Conservation (phyloP, 2,797 vertebrate genomes). For the Corythornis leucogaster region DNA sequence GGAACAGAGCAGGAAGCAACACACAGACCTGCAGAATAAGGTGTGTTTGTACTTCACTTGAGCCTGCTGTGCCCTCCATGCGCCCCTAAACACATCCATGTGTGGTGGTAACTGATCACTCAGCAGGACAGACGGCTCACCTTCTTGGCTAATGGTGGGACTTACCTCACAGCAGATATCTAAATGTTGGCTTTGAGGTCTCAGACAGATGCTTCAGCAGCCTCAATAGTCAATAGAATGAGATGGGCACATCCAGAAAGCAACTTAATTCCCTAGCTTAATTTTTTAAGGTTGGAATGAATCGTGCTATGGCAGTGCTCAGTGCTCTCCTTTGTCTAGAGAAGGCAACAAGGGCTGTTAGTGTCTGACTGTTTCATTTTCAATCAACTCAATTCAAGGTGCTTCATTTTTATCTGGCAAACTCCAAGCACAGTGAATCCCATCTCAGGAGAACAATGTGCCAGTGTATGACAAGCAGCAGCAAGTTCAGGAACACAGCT, state of each 20-base stretch:
- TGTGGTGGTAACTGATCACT: not conserved
- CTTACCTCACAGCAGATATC: not conserved
- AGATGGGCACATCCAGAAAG: not conserved
- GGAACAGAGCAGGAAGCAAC: not conserved
- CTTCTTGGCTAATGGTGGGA: not conserved
- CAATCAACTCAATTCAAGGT: not conserved
- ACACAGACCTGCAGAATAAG: not conserved
- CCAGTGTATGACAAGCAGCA: slow-evolving; percentile 25
- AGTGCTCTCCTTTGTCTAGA: not conserved
- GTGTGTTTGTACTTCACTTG: not conserved
- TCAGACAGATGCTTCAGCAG: not conserved
- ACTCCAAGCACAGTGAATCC: slow-evolving; percentile 23
- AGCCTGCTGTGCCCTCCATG: not conserved
- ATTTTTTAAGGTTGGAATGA: not conserved
- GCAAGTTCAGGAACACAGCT: slow-evolving; percentile 29
- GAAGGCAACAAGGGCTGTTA: not conserved
- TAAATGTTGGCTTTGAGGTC: not conserved
- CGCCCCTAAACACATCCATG: not conserved
- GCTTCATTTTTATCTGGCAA: slow-evolving; percentile 28
- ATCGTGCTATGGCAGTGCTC: not conserved
- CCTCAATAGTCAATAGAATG: not conserved
- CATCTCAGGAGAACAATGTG: slow-evolving; percentile 46
- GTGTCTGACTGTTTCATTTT: not conserved
- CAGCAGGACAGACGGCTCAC: not conserved
- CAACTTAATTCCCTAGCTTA: not conserved